Base-by-base conservation (phyloP, 2,888 invertebrate species). In the Tetramorium bicarinatum region DNA sequence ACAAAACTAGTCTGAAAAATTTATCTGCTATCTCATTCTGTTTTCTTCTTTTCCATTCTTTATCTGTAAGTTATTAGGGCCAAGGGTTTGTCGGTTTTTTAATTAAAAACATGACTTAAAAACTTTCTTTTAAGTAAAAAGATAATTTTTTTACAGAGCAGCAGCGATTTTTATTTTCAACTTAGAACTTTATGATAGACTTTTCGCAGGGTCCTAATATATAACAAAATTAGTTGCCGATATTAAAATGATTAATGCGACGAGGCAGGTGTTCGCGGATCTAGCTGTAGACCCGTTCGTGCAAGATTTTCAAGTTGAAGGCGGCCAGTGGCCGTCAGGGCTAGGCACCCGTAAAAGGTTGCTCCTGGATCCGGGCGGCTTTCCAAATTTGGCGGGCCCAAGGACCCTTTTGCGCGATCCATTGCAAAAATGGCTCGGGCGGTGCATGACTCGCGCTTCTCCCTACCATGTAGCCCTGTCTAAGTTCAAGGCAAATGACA, bases 371-470 rank as follows among this genome's bases (percentile, higher is more conserved):
- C 87, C 87, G 74, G 89, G 85, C 93, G 89, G 90, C 92, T 93
- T 94, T 94, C 94, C 94, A 93, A 94, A 94, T 92, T 93, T 93
- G 93, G 94, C 87, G 62, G 87, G 59, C 83, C 75, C 88, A 72
- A 79, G 87, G 87, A 71, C 86, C 88, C 90, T 92, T 92, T 91
- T 89, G 90, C 87, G 85, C 66, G 76, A 74, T 87, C 86, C 87
- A 88, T 88, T 84, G 90, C 90, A 90, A 93, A 93, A 93, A 93
- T 93, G 90, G 91, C 90, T 85, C 87, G 87, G 84, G 84, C 86
- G 83, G 75, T 66, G 80, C 62, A 80, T 82, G 76, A 85, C 84
- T 75, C 74, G 75, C 62, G 85, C 86, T 90, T 89, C 90, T 92
- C 91, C 91, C 82, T 83, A 69, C 80, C 82, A 41, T n/a, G 18